A percentile compares a stretch with the other conserved stretches of the same genome.
These are phyloP conservation scores for Aproaerema taeniolella DNA, from an alignment of 2,888 invertebrate species.

Conservation along the genomic window DNA sequence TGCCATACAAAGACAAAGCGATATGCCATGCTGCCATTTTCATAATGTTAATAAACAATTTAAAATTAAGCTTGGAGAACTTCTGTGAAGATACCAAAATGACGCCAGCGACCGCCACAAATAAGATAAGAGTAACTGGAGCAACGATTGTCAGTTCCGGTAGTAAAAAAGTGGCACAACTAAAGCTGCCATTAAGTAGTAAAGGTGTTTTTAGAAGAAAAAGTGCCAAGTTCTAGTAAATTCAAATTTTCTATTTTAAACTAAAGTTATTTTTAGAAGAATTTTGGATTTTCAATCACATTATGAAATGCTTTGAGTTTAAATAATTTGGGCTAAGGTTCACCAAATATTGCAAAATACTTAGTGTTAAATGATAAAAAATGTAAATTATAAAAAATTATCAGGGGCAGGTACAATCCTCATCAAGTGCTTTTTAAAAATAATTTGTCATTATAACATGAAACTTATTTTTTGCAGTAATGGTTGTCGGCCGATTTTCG, in stretches of 20 bases:
- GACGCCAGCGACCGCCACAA: constrained; percentile 33
- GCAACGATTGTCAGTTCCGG: constrained; percentile 36
- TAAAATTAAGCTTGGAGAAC: constrained; percentile 44
- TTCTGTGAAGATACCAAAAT: constrained; percentile 44
- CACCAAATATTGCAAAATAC: no score
- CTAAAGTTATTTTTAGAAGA: not conserved
- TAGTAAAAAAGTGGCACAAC: constrained; percentile 41
- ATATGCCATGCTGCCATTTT: constrained; percentile 57
- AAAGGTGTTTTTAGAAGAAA: constrained; percentile 36
- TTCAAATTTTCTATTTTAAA: not conserved
- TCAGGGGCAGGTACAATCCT: no score
- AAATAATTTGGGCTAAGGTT: no score
- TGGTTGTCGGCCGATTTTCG: no score
- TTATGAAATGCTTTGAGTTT: no score
- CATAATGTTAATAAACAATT: constrained; percentile 49
- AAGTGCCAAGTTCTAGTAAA: constrained; percentile 37
- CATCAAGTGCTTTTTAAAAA: no score
- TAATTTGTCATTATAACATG: no score
- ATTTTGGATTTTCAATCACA: no score
- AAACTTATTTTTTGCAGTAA: no score
- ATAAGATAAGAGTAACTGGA: constrained; percentile 48
- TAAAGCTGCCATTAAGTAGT: constrained; percentile 46
- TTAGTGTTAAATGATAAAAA: no score
- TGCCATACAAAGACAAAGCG: constrained; percentile 51
- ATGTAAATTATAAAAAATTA: no score